These are phyloP conservation scores for Ceyx melanurus DNA, from an alignment of 2,113 vertebrate species.

Conservation along the genomic window DNA sequence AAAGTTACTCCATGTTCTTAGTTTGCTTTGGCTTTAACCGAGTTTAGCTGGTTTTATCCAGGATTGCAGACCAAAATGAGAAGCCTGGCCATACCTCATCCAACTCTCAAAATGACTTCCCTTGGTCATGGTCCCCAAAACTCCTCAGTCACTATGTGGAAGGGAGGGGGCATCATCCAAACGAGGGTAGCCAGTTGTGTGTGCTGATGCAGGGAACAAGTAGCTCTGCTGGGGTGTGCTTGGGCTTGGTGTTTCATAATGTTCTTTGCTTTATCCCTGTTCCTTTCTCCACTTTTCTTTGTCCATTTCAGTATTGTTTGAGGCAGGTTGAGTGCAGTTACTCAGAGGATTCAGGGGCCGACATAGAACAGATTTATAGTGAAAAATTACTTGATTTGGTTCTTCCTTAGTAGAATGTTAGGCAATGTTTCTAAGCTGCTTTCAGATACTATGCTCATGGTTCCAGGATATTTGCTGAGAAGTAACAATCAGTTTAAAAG, in stretches of 20 bases:
- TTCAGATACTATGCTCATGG: neutral
- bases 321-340: neutral
- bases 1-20: rapidly evolving
- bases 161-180: neutral
- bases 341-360: neutral
- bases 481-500: neutral
- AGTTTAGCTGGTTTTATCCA: neutral
- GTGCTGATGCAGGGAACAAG: neutral
- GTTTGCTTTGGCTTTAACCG: neutral
- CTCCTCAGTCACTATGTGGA: neutral
- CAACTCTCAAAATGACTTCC: neutral
- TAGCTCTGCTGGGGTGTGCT: neutral
- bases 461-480: neutral
- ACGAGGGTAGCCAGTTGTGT: rapidly evolving
- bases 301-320: neutral
- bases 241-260: neutral
- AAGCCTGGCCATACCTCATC: neutral
- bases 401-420: neutral
- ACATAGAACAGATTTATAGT: neutral
- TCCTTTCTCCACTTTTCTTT: neutral
- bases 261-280: neutral
- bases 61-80: neutral
- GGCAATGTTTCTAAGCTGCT: neutral
- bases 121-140: neutral
- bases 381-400: neutral